Conservation (phyloP, 2,113 vertebrate species). For the Cyprinodon tularosa region DNA sequence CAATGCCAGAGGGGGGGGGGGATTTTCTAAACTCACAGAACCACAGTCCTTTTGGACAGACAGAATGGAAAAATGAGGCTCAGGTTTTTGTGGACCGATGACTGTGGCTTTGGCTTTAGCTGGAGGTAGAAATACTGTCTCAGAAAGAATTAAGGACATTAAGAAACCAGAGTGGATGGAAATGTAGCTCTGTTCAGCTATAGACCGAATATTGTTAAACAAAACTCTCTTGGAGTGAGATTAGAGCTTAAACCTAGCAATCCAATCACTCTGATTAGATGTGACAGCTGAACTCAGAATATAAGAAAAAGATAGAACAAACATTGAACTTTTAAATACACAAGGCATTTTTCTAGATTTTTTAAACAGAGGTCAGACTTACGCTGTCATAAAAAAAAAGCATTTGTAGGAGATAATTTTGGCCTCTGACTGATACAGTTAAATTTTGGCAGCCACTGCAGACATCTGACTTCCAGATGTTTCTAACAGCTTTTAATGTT, state of each 20-base stretch:
- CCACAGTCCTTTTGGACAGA: conserved; percentile 19
- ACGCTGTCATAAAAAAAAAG: conserved; percentile 33
- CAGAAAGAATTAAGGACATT: conserved; percentile 33
- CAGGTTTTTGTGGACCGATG: conserved; percentile 28
- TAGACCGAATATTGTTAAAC: conserved; percentile 4
- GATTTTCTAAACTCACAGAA: conserved; percentile 43
- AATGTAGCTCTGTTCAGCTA: conserved; percentile 15
- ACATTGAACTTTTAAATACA: conserved; percentile 17
- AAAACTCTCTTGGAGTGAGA: not conserved
- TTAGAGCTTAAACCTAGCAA: not conserved
- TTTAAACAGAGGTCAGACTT: conserved; percentile 12
- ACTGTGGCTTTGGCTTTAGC: conserved; percentile 58
- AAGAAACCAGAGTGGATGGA: conserved; percentile 10
- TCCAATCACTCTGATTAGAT: not conserved
- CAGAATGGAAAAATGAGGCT: conserved; percentile 55
- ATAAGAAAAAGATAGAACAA: conserved; percentile 21
- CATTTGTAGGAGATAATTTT: conserved; percentile 29
- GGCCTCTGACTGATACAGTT: conserved; percentile 31
- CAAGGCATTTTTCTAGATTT: conserved; percentile 22
- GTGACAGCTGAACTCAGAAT: conserved; percentile 7
- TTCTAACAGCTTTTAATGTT: conserved; percentile 41
- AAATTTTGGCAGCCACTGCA: conserved; percentile 15
- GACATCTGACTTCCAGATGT: conserved; percentile 79
- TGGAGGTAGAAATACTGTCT: conserved; percentile 30
- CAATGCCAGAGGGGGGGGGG: conserved; percentile 47